Conservation (phyloP, 2,797 vertebrate genomes). For the Coranthus polyacanthus region DNA sequence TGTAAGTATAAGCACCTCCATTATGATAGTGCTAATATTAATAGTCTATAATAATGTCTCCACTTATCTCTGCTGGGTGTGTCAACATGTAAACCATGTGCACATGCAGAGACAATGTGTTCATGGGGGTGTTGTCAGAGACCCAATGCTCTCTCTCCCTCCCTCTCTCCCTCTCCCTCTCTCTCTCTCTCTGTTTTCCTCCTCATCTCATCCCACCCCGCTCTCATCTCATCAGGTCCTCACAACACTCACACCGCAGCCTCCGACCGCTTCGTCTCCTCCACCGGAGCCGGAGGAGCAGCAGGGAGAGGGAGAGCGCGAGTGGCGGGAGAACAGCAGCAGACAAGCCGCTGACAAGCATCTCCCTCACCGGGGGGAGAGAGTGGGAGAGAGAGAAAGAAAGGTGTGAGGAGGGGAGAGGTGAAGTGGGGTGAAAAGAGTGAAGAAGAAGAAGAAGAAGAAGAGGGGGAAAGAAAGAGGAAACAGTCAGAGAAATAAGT, state of each 20-base stretch:
- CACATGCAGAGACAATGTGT: conserved; percentile 6
- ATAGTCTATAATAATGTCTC: too few relatives aligned
- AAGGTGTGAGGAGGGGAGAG: conserved; percentile 50
- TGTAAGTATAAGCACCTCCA: too few relatives aligned
- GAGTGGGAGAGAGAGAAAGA: conserved; percentile 33
- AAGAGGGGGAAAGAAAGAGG: too few relatives aligned
- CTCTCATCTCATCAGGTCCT: conserved; percentile 75
- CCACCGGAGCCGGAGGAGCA: conserved; percentile 63
- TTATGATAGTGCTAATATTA: too few relatives aligned
- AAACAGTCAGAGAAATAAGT: conserved; percentile 62
- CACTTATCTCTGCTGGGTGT: too few relatives aligned
- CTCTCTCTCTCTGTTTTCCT: conserved; percentile 29
- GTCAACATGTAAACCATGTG: conserved; percentile 13
- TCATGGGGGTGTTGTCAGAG: conserved; percentile 24
- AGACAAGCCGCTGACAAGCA: too few relatives aligned
- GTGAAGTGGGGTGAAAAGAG: too few relatives aligned
- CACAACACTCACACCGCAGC: conserved; percentile 60
- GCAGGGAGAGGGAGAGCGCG: conserved; percentile 56
- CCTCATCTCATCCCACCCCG: conserved; percentile 45
- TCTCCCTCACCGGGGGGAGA: too few relatives aligned
- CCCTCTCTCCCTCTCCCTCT: conserved; percentile 27
- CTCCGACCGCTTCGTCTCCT: conserved; percentile 62
- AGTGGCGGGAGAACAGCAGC: too few relatives aligned
- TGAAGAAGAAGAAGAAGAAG: too few relatives aligned
- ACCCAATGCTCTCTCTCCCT: conserved; percentile 19